A percentile compares a stretch with the other conserved stretches of the same genome.
These are phyloP conservation scores for Torymus tubicola DNA, from an alignment of 2,888 invertebrate species.

Conservation along the genomic window DNA sequence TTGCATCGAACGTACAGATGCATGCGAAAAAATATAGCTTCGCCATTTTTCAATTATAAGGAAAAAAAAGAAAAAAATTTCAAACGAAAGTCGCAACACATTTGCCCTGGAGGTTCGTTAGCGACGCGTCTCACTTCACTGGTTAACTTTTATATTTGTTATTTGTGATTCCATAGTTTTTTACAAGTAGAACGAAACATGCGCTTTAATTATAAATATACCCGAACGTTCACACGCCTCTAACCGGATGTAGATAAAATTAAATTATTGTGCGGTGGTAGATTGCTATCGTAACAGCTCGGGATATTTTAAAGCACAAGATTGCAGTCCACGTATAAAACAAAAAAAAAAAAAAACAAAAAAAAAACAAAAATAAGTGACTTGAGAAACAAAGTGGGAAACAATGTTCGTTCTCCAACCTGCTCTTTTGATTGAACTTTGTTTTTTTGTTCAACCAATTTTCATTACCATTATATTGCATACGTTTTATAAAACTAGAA, in stretches of 20 bases:
- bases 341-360: conserved; percentile 39
- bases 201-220: conserved; percentile 58
- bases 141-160: conserved; percentile 68
- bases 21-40: conserved; percentile 20
- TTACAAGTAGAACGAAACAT: conserved; percentile 58
- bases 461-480: no score
- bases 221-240: conserved; percentile 39
- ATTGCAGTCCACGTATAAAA: conserved; percentile 59
- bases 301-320: conserved; percentile 55
- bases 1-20: conserved; percentile 12
- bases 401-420: conserved; percentile 18
- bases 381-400: conserved; percentile 37
- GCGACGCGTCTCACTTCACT: conserved; percentile 40
- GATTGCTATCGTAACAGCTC: conserved; percentile 13
- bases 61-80: conserved; percentile 9
- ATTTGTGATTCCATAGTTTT: conserved; percentile 68
- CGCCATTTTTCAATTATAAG: conserved; percentile 22
- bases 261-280: neutral
- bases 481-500: no score
- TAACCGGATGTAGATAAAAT: conserved; percentile 21
- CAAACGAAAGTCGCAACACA: conserved; percentile 17
- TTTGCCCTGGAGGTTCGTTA: conserved; percentile 29
- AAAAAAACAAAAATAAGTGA: conserved; percentile 10
- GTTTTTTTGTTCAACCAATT: conserved; percentile 1
- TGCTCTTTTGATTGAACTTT: neutral